Evolutionary conservation across 2,113 vertebrate species (phyloP), one percentile per base, ranked within the genome.

Genomic region (Hyla sarda): DNA sequence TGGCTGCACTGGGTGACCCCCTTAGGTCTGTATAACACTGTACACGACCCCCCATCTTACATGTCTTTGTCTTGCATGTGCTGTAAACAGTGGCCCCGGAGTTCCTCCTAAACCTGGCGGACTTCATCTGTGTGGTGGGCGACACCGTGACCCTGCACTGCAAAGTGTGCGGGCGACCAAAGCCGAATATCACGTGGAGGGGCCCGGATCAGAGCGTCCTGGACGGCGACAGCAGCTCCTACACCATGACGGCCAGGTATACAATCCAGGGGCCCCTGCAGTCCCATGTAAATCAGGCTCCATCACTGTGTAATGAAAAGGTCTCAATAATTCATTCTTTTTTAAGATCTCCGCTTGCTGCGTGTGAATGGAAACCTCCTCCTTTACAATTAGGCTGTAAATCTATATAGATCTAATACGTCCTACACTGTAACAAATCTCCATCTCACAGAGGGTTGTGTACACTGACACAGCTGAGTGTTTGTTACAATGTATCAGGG

Each of bases 101-200:
- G 92, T 98, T 99, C 93, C 95, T 99, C 34, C 92, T 97, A 52
- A 95, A 98, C 0, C 93, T 99, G 58, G 94, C 96, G 30, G 98
- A 99, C 34, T 93, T 99, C 89, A 96, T 95, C 19, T 99, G 98
- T 92, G 94, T 97, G 1, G 96, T 99, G 0, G 98, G 98, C 0
- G 98, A 99, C 90, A 98, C 98, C 0, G 97, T 99, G 86, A 94
- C 96, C 47, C 90, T 99, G 77, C 97, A 97, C 87, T 99, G 98
- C 91, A 99, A 96, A 92, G 97, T 97, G n/a, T 99, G 97, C 5
- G 98, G 96, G 13, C 94, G 98, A 32, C 98, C 98, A 1, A 99
- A 97, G 92, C 97, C 98, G 79, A 94, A 89, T 0, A 88, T 99
- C 86, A 97, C 95, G 74, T 97, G 99, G 92, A 98, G 97, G 88